Base-by-base conservation (phyloP, 2,888 invertebrate species). In the Cephus pygmeus region DNA sequence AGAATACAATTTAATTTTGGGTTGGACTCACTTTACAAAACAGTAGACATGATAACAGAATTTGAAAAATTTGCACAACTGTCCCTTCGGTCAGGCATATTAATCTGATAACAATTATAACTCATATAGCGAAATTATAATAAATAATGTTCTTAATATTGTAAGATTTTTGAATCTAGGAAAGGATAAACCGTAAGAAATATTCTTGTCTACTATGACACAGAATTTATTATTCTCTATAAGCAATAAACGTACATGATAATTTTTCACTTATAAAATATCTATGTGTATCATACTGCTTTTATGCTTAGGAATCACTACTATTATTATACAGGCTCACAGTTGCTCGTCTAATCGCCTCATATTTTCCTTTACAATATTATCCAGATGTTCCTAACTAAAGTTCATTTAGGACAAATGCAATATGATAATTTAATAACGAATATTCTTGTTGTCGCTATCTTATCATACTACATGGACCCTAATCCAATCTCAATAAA, bases 231-330 rank as follows among this genome's bases (percentile, higher is more conserved):
- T 90, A 87, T 87, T 88, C 83, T 86, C 88, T 88, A 87, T 86
- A 91, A 90, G 90, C 88, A 87, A 85, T 86, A 87, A 89, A 88
- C 86, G 85, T 90, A 89, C 88, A 91, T 84, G 84, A 88, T 87
- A 86, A 86, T 86, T 87, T 79, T 88, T 90, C 87, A 88, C 87
- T 89, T 90, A 89, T 86, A 91, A 90, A 91, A 90, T 91, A 90
- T 90, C 86, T 87, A 86, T 88, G 86, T 84, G 79, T 81, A 83
- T 82, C 83, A 75, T 84, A 85, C 80, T 73, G 68, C 73, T 77
- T 34, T 81, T 78, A 56, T 69, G n/a, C 69, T 73, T 73, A 75
- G 79, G 73, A 73, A 82, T 83, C 81, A 76, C 81, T 86, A 82
- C 77, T 79, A 81, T 82, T 87, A 88, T 86, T 83, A 85, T 87